Conservation (phyloP, 2,888 invertebrate species). For the Tinea pellionella region DNA sequence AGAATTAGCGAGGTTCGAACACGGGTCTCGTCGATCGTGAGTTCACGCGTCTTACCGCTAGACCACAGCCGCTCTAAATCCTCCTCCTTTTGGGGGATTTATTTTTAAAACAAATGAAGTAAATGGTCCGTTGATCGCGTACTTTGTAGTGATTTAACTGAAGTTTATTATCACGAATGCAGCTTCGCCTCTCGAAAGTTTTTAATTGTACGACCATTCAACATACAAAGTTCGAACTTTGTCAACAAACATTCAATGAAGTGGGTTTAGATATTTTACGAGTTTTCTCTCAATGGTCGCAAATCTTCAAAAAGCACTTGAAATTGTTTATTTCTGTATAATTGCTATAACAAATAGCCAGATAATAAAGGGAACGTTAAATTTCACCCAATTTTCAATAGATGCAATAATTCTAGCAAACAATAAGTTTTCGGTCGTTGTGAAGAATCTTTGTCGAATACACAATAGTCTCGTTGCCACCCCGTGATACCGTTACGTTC, state of each 20-base stretch:
- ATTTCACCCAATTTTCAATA: neutral
- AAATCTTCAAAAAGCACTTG: neutral
- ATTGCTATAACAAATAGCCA: neutral
- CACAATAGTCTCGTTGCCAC: neutral
- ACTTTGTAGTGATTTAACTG: neutral
- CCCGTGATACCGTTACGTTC: constrained; percentile 2
- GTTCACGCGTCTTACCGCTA: too few relatives aligned
- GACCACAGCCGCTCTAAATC: too few relatives aligned
- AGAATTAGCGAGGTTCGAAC: too few relatives aligned
- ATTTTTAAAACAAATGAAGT: neutral
- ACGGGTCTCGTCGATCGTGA: too few relatives aligned
- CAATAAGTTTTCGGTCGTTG: neutral
- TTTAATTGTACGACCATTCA: neutral
- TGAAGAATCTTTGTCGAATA: neutral
- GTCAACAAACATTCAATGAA: neutral
- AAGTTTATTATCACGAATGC: neutral
- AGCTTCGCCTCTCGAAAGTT: neutral
- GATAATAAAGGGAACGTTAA: neutral
- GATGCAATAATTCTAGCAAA: neutral
- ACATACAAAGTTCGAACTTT: neutral
- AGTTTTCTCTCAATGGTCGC: neutral
- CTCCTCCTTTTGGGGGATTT: neutral
- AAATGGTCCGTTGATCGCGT: neutral
- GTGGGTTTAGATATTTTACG: neutral
- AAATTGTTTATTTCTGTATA: neutral